Evolutionary conservation across 2,888 invertebrate genomes (phyloP).

Genomic region (Epirrhoe tristata): DNA sequence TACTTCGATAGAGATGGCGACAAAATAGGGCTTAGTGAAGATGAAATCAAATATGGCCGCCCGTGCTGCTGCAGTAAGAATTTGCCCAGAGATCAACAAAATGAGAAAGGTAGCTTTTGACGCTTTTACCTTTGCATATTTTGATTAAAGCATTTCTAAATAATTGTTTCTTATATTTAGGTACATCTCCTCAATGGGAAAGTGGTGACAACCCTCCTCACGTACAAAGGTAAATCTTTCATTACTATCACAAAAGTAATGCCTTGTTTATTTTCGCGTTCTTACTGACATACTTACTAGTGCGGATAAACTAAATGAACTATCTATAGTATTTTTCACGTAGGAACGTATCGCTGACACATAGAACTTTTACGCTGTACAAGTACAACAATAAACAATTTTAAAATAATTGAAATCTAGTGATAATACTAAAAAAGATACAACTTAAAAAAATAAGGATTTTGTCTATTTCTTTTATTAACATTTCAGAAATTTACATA

Average conservation of each 20-base stretch:
- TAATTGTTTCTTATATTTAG: constrained; percentile 22
- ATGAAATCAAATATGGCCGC: constrained; percentile 26
- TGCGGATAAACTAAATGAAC: no score
- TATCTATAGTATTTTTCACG: no score
- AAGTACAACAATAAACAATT: no score
- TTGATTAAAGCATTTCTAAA: not conserved
- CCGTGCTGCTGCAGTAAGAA: constrained; percentile 40
- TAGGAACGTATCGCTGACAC: no score
- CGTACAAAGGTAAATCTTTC: constrained; percentile 22
- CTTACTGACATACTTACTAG: no score
- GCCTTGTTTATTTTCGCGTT: no score
- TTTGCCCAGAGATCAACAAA: constrained; percentile 31
- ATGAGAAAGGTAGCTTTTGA: constrained; percentile 38
- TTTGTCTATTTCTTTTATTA: no score
- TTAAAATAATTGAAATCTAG: no score
- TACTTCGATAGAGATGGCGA: constrained; percentile 51
- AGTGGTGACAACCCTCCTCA: constrained; percentile 44
- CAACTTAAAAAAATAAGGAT: no score
- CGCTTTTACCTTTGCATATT: not conserved
- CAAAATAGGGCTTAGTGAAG: constrained; percentile 25
- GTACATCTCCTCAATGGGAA: constrained; percentile 39
- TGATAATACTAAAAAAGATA: no score
- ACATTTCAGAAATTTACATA: no score
- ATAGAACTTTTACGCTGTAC: no score
- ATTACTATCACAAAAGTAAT: not conserved